A percentile compares a stretch with the other conserved stretches of the same genome.
phyloP scores from a whole-genome alignment of 2,797 vertebrate species.

The Intellagama lesueurii region DNA sequence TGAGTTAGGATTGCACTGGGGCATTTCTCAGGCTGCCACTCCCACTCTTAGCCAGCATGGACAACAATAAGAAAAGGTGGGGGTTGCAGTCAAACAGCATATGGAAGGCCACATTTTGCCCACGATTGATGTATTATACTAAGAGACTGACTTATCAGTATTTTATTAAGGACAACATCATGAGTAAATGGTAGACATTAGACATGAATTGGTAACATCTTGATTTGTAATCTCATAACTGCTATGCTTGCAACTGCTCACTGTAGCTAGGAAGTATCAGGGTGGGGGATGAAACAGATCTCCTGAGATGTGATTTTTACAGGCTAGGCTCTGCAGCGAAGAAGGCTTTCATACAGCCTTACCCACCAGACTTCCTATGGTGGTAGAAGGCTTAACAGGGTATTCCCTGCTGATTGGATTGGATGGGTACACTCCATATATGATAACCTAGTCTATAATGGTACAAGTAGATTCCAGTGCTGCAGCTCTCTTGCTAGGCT shows the following conservation, averaged over 20 bases:
- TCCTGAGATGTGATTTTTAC: neutral
- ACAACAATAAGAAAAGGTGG: no score
- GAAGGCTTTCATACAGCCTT: neutral
- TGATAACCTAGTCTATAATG: neutral
- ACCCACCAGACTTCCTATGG: neutral
- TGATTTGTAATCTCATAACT: neutral
- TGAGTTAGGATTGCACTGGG: no score
- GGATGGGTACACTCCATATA: neutral
- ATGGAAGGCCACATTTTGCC: no score
- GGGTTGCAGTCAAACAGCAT: no score
- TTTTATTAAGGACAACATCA: no score
- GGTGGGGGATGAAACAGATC: neutral
- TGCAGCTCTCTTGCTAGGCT: neutral
- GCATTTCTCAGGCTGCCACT: no score
- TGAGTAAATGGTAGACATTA: neutral
- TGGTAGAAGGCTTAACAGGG: neutral
- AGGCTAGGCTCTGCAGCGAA: neutral
- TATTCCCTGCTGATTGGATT: neutral
- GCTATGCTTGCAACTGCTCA: neutral
- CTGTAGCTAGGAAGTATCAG: neutral
- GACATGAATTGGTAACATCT: neutral
- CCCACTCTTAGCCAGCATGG: no score
- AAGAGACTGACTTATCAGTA: no score
- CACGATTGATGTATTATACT: no score
- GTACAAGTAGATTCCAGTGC: neutral